A percentile compares a stretch with the other conserved stretches of the same genome.
These are phyloP conservation scores for Myathropa florea DNA, from an alignment of 2,888 invertebrate genomes.

Conservation along the genomic window DNA sequence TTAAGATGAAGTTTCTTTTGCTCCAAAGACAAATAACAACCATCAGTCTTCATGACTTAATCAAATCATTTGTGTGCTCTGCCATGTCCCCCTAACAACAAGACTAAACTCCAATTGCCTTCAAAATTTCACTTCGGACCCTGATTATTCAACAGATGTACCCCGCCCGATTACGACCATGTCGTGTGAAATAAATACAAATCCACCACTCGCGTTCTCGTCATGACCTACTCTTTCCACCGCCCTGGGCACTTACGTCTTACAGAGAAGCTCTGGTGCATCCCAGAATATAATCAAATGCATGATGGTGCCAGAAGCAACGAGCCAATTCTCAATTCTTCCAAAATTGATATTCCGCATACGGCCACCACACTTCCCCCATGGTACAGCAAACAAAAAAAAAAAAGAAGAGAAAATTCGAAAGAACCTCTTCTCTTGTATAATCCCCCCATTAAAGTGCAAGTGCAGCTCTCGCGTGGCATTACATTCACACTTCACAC, in stretches of 20 bases:
- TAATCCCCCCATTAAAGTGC: not conserved
- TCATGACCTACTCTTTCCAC: not conserved
- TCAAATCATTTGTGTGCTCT: too few species aligned
- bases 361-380: not conserved
- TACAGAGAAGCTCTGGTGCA: not conserved
- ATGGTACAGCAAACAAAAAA: not conserved
- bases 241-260: not conserved
- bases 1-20: too few species aligned
- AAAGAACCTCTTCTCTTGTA: not conserved
- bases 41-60: too few species aligned
- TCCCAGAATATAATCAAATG: not conserved
- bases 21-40: too few species aligned
- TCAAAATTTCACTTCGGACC: not conserved
- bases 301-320: not conserved
- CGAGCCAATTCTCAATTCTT: not conserved
- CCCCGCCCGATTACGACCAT: not conserved
- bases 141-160: not conserved
- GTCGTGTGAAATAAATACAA: not conserved
- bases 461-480: not conserved
- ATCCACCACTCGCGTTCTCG: not conserved
- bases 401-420: not conserved
- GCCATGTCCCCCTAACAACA: too few species aligned
- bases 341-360: not conserved
- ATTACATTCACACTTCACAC: conserved; percentile 24
- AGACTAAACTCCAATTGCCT: not conserved